Evolutionary conservation across 2,113 vertebrate species (phyloP).

Genomic region (Corythaixoides concolor): DNA sequence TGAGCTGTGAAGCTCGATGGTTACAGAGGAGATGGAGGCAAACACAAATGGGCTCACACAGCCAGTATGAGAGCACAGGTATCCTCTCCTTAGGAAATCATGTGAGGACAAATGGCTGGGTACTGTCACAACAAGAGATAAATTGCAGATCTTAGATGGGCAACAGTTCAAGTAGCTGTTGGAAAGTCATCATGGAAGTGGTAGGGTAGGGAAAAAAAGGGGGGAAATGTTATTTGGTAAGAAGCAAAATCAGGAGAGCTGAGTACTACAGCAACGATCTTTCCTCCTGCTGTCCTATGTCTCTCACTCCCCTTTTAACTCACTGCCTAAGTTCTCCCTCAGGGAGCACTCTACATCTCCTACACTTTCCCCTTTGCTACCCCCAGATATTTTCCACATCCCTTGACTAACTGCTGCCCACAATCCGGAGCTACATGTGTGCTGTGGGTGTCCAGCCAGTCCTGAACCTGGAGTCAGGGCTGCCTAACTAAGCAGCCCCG

Average conservation of each 20-base stretch:
- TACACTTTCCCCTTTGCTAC: neutral
- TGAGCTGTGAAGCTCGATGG: neutral
- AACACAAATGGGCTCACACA: neutral
- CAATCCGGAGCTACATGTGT: fast-evolving
- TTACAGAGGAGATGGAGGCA: neutral
- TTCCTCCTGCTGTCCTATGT: neutral
- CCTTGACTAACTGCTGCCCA: neutral
- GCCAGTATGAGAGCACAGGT: neutral
- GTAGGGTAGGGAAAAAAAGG: neutral
- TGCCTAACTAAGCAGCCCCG: neutral
- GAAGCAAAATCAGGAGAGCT: neutral
- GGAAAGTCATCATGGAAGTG: neutral
- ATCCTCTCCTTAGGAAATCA: neutral
- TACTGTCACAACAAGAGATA: neutral
- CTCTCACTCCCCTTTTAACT: neutral
- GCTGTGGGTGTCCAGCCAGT: neutral
- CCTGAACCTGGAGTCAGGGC: fast-evolving
- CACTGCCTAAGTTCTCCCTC: neutral
- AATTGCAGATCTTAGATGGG: neutral
- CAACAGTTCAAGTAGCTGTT: neutral
- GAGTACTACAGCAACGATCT: neutral
- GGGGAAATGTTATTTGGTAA: neutral
- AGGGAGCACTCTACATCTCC: neutral
- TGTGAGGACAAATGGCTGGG: neutral
- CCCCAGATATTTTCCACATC: neutral